Conservation (phyloP, 2,797 vertebrate species). For the Gambelia wislizenii region DNA sequence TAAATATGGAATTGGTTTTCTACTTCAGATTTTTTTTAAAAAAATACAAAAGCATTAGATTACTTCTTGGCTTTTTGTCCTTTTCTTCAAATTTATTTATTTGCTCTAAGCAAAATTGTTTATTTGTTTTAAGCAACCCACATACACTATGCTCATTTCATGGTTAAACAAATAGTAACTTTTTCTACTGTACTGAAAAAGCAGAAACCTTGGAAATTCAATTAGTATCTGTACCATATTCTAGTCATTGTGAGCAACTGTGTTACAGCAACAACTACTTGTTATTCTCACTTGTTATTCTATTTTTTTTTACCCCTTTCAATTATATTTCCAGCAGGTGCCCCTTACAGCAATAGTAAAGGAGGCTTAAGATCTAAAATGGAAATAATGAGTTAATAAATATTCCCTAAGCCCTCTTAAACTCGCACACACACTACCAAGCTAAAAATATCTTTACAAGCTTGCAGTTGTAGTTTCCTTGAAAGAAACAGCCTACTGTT, state of each 20-base stretch:
- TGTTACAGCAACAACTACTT: background rate
- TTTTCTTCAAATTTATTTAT: slow-evolving; percentile 13
- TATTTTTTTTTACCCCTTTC: background rate
- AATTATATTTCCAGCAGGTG: slow-evolving; percentile 47
- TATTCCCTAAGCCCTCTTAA: slow-evolving; percentile 28
- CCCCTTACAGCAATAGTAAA: background rate
- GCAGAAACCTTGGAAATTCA: background rate
- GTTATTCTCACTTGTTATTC: slow-evolving; percentile 24
- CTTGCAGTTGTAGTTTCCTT: slow-evolving; percentile 21
- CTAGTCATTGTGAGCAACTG: background rate
- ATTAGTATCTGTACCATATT: background rate
- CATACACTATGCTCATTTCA: background rate
- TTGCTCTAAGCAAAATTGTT: background rate
- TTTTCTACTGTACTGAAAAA: background rate
- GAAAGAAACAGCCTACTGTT: background rate
- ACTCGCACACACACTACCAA: slow-evolving; percentile 36
- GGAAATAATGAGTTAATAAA: slow-evolving; percentile 49
- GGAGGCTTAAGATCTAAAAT: slow-evolving; percentile 11
- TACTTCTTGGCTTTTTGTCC: background rate
- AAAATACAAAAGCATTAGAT: background rate
- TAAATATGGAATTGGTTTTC: slow-evolving; percentile 23
- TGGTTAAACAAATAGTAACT: slow-evolving; percentile 1
- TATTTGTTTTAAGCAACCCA: too few species aligned
- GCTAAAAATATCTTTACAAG: slow-evolving; percentile 36
- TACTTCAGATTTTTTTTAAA: background rate